These are phyloP conservation scores for Rhagonycha fulva DNA, from an alignment of 2,888 invertebrate genomes.

Conservation along the genomic window DNA sequence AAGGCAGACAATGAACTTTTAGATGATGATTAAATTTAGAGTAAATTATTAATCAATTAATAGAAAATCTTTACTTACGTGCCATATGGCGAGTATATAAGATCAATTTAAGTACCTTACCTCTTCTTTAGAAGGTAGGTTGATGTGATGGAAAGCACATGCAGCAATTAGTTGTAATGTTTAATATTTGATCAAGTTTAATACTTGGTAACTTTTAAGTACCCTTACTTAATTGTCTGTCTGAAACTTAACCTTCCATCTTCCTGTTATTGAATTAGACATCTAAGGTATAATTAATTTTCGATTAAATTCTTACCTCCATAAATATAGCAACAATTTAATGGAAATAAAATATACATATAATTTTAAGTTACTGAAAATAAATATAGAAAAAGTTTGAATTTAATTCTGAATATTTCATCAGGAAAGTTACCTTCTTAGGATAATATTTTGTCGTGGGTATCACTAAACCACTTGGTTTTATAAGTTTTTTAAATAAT, in stretches of 20 bases:
- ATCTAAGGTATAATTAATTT: not conserved
- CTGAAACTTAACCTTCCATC: not conserved
- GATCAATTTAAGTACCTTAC: not conserved
- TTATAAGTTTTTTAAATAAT: not conserved
- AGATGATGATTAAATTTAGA: not conserved
- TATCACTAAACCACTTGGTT: not conserved
- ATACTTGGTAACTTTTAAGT: not conserved
- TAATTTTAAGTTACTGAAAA: not conserved
- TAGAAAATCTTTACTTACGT: not conserved
- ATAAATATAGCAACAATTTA: not conserved
- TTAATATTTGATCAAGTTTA: not conserved
- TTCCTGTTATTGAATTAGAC: not conserved
- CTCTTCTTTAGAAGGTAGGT: not conserved
- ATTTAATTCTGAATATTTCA: not conserved
- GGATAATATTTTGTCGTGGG: not conserved
- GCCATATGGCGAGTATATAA: not conserved
- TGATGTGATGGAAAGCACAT: not conserved
- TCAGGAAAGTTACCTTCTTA: not conserved
- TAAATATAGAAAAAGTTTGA: not conserved
- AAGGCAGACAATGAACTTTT: not conserved
- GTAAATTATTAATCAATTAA: not conserved
- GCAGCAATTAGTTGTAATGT: not conserved
- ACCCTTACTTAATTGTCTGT: not conserved
- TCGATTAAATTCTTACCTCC: not conserved
- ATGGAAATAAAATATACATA: not conserved